phyloP scores from a whole-genome alignment of 2,888 invertebrate genomes.

The Drosophila flavopinicola region DNA sequence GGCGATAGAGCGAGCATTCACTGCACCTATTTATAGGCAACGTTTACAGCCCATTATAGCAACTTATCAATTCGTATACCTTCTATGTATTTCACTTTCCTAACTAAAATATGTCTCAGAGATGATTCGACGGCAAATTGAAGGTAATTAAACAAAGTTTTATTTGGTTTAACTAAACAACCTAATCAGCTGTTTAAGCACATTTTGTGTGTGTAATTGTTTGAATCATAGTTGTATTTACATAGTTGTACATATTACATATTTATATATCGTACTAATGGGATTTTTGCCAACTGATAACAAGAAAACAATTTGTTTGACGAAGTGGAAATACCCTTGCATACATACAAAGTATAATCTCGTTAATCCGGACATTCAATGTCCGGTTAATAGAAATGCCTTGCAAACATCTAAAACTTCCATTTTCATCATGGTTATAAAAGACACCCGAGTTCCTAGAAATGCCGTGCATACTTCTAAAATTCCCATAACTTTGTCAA shows the following conservation, averaged over 20 bases:
- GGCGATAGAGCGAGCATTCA: neutral
- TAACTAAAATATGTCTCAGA: conserved; percentile 2
- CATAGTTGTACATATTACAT: neutral
- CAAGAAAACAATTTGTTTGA: too few species aligned
- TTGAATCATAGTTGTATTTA: neutral
- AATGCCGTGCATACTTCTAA: too few species aligned
- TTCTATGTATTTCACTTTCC: neutral
- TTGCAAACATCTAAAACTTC: too few species aligned
- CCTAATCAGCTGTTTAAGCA: conserved; percentile 8
- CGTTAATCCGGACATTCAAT: too few species aligned
- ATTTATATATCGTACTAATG: neutral
- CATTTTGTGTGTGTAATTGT: too few species aligned
- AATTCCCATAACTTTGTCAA: too few species aligned
- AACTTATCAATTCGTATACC: conserved; percentile 12
- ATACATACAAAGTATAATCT: too few species aligned
- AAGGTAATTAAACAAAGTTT: conserved; percentile 1
- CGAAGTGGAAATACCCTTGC: too few species aligned
- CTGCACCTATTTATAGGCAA: conserved; percentile 21
- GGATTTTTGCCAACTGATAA: too few species aligned
- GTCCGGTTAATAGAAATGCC: too few species aligned
- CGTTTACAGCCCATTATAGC: conserved; percentile 3
- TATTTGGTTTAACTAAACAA: conserved; percentile 1
- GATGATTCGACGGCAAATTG: conserved; percentile 9
- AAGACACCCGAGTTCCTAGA: too few species aligned
- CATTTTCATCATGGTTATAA: too few species aligned